Conservation (phyloP, 1,140 invertebrate genomes). For the Trachymyrmex cornetzi region DNA sequence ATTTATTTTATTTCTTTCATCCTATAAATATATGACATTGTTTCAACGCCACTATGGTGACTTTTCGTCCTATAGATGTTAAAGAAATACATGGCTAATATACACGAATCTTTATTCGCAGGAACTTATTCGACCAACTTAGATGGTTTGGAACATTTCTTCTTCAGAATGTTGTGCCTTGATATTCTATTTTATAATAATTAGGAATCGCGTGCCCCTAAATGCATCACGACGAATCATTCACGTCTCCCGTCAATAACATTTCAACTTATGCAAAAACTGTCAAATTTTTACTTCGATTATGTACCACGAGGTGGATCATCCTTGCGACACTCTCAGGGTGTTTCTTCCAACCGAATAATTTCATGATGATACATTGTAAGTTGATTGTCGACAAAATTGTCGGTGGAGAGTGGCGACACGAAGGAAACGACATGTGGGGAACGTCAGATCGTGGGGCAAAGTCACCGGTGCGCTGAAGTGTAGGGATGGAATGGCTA, state of each 20-base stretch:
- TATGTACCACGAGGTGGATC: neutral
- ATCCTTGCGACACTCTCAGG: neutral
- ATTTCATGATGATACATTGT: constrained; percentile 57
- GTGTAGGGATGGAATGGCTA: constrained; percentile 14
- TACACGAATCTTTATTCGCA: neutral
- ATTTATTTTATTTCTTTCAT: too few species aligned
- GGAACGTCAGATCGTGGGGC: neutral
- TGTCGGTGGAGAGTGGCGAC: neutral
- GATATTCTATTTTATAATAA: neutral
- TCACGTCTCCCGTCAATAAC: neutral
- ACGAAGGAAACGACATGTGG: neutral
- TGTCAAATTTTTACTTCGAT: constrained; percentile 14
- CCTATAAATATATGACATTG: too few species aligned
- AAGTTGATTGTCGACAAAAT: constrained; percentile 11
- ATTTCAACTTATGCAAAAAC: neutral
- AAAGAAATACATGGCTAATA: neutral
- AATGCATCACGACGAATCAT: neutral
- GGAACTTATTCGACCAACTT: neutral
- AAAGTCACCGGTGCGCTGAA: constrained; percentile 17
- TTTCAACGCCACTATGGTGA: too few species aligned
- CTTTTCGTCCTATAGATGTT: too few species aligned
- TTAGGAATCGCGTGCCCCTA: neutral
- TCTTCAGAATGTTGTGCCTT: neutral
- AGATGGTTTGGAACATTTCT: neutral
- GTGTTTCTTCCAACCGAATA: constrained; percentile 20